phyloP scores from a whole-genome alignment of 2,113 vertebrate genomes.

The Nestor notabilis region DNA sequence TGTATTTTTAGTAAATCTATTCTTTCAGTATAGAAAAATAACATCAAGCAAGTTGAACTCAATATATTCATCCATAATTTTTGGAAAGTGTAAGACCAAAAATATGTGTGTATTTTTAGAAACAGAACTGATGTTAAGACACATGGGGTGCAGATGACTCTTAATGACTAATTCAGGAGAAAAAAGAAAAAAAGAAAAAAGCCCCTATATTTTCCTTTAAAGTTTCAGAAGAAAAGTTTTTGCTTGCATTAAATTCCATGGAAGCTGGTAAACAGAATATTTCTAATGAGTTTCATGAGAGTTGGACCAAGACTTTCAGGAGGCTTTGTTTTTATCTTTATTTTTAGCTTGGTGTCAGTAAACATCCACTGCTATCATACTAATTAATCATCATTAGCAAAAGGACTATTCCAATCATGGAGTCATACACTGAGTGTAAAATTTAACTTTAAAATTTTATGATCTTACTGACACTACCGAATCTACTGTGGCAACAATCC shows the following conservation, averaged over 20 bases:
- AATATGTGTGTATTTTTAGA: not conserved
- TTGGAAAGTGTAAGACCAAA: not conserved
- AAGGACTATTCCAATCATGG: not conserved
- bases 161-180: rapidly evolving
- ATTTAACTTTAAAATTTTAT: not conserved
- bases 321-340: not conserved
- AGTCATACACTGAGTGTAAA: not conserved
- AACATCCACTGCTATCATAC: not conserved
- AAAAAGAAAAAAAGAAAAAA: not conserved
- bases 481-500: not conserved
- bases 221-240: not conserved
- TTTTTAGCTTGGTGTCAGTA: not conserved
- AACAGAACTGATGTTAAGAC: not conserved
- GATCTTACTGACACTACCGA: not conserved
- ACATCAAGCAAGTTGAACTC: not conserved
- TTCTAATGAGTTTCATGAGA: not conserved
- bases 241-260: not conserved
- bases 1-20: not conserved
- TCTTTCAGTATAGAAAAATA: not conserved
- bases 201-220: not conserved
- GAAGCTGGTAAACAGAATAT: rapidly evolving
- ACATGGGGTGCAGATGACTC: not conserved
- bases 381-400: not conserved
- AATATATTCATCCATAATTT: not conserved
- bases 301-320: not conserved